These are phyloP conservation scores for Amphimallon solstitiale DNA, from an alignment of 2,888 invertebrate species.

Conservation along the genomic window DNA sequence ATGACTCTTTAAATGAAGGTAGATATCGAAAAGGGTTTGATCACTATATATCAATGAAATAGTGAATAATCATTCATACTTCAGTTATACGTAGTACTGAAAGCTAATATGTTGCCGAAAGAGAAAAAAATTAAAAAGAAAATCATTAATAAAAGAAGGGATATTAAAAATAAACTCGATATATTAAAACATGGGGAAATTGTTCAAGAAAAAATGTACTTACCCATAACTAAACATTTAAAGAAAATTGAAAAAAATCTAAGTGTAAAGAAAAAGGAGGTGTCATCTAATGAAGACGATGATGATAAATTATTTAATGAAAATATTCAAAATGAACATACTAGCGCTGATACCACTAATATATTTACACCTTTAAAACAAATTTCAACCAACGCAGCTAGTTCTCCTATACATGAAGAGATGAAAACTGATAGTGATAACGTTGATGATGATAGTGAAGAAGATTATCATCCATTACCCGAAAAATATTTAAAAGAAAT, in stretches of 20 bases:
- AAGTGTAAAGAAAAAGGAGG: background rate
- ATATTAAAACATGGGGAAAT: slow-evolving; percentile 20
- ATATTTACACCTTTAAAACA: too few relatives aligned
- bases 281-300: background rate
- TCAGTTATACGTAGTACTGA: background rate
- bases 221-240: slow-evolving; percentile 17
- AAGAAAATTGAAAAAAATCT: slow-evolving; percentile 2
- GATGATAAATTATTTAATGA: background rate
- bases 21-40: slow-evolving; percentile 5
- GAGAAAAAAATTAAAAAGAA: background rate
- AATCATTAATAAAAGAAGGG: background rate
- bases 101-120: background rate
- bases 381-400: background rate
- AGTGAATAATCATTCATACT: too few relatives aligned
- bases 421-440: slow-evolving; percentile 8
- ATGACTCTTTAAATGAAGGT: slow-evolving; percentile 45
- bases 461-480: slow-evolving; percentile 39
- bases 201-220: slow-evolving; percentile 12
- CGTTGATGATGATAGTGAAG: slow-evolving; percentile 16
- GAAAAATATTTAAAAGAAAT: slow-evolving; percentile 33
- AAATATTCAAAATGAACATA: background rate
- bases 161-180: slow-evolving; percentile 9
- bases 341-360: too few relatives aligned
- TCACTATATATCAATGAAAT: background rate
- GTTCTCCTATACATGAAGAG: background rate